Evolutionary conservation across 1,140 invertebrate species (phyloP), one percentile per base, ranked within the genome.

Genomic region (Drosophila pseudoobscura): DNA sequence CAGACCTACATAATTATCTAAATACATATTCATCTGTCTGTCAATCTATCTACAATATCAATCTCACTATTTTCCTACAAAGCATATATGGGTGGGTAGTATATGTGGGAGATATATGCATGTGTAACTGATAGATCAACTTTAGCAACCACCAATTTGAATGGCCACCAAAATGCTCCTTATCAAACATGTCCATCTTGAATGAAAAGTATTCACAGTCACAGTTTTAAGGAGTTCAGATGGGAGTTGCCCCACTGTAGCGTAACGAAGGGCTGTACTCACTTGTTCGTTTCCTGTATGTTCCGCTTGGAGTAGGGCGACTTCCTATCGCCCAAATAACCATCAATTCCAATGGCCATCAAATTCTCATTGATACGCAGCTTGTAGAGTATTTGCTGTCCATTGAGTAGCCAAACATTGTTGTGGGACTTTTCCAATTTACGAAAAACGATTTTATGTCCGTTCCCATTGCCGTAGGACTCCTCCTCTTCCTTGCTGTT

Each of bases 371-470:
- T 91, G 72, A 91, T 79, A 74, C 82, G 80, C 59, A 87, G 65
- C 68, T 90, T 91, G 68, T 91, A 82, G 68, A 90, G 77, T 78
- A 92, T 89, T 71, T 91, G 91, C 64, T 90, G 80, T 31, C 89
- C 91, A 79, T 92, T 92, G 68, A 92, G 68, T 72, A 90, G 71
- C 91, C 91, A 92, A 62, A 87, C 80, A 64, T 92, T 93, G 58
- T 93, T 92, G 79, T 94, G 94, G 3, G 92, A 93, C 82, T 90
- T 92, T 89, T 92, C 84, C 91, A 90, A 88, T 93, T 92, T 84
- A 80, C 70, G 80, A 63, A 77, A 91, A 79, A 62, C 93, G 78
- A 80, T 92, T 89, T 77, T 93, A 87, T 64, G 92, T 92, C 79
- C 87, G 74, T 92, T 91, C 35, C 78, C 78, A 82, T 92, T 92